Evolutionary conservation across 2,888 invertebrate species (phyloP).

Genomic region (Trachelus stipa): DNA sequence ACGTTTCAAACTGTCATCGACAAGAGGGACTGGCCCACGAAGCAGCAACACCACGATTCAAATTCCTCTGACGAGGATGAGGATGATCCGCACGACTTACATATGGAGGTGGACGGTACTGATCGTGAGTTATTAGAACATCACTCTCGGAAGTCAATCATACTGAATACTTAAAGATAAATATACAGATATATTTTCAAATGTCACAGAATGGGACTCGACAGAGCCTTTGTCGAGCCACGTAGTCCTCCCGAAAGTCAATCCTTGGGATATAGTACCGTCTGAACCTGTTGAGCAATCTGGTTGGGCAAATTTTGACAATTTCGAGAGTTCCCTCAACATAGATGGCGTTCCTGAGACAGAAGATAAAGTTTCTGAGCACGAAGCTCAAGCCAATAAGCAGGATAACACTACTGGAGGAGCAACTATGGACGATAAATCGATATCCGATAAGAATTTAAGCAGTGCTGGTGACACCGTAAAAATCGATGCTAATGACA

Average conservation of each 20-base stretch:
- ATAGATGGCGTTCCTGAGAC: conserved; percentile 34
- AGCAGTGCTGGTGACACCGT: conserved; percentile 17
- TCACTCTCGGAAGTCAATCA: background rate
- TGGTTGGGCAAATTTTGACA: conserved; percentile 63
- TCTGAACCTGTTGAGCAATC: conserved; percentile 51
- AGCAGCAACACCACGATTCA: conserved; percentile 55
- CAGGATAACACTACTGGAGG: background rate
- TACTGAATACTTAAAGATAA: conserved; percentile 1
- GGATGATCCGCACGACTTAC: conserved; percentile 62
- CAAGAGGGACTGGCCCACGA: conserved; percentile 62
- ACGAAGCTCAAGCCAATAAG: conserved; percentile 24
- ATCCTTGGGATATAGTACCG: conserved; percentile 54
- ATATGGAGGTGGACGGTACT: conserved; percentile 65
- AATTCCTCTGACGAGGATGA: conserved; percentile 69
- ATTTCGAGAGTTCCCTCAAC: conserved; percentile 50
- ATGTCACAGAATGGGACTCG: conserved; percentile 49
- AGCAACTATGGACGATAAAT: background rate
- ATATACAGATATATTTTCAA: background rate
- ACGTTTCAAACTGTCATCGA: conserved; percentile 69
- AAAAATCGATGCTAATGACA: conserved; percentile 7
- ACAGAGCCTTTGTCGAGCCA: conserved; percentile 39
- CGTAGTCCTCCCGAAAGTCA: conserved; percentile 42
- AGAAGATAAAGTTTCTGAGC: conserved; percentile 26
- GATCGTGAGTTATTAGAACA: conserved; percentile 65
- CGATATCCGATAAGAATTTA: conserved; percentile 9